phyloP scores from a whole-genome alignment of 2,113 vertebrate species.

The Oreochromis aureus region DNA sequence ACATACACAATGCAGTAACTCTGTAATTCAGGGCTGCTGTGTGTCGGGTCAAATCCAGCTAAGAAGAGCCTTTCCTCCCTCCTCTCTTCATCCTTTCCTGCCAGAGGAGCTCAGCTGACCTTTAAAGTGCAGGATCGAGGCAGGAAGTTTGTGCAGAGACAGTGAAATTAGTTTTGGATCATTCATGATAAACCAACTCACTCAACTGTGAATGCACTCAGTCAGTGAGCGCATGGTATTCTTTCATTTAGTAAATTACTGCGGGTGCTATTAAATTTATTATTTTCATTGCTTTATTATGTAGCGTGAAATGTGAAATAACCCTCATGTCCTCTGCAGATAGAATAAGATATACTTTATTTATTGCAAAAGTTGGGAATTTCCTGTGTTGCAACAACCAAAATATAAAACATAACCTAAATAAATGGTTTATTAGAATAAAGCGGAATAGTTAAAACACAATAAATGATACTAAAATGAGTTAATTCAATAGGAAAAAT shows the following conservation, averaged over 20 bases:
- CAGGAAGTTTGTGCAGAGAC: background rate
- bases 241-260: background rate
- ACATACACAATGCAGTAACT: background rate
- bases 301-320: background rate
- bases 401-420: background rate
- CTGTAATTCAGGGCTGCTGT: background rate
- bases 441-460: background rate
- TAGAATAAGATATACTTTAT: background rate
- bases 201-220: background rate
- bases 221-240: background rate
- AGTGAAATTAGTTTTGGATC: background rate
- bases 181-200: background rate
- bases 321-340: background rate
- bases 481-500: background rate
- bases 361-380: background rate
- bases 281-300: background rate
- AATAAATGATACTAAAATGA: background rate
- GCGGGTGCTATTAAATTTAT: background rate
- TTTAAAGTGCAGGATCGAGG: background rate
- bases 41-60: background rate
- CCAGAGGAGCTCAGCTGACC: conserved; percentile 24
- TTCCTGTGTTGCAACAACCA: background rate
- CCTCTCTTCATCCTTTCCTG: background rate
- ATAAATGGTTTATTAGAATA: background rate
- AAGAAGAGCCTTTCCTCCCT: background rate